Evolutionary conservation across 1,140 invertebrate genomes (phyloP).

Genomic region (Macrocentrus cingulum): DNA sequence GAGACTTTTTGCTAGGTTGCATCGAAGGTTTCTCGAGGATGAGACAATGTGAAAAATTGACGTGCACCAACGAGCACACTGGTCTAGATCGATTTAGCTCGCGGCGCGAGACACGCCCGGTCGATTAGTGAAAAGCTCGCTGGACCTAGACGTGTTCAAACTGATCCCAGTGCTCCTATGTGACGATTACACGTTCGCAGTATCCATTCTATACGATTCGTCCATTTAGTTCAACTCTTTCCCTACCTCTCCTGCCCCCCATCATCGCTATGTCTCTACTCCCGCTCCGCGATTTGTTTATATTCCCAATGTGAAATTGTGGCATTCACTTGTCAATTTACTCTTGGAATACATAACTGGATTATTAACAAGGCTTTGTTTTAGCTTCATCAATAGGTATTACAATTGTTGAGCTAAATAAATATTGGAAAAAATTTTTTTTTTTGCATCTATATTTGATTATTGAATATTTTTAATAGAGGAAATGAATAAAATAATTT

Average conservation of each 20-base stretch:
- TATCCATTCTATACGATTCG: conserved; percentile 17
- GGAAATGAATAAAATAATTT: too few relatives aligned
- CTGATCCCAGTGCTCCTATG: conserved; percentile 10
- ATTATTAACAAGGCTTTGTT: too few relatives aligned
- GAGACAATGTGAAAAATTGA: neutral
- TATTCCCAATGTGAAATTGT: neutral
- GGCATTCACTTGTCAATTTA: too few relatives aligned
- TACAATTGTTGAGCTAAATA: too few relatives aligned
- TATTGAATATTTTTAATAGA: too few relatives aligned
- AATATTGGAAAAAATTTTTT: too few relatives aligned
- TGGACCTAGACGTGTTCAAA: neutral
- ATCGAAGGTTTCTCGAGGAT: too few relatives aligned
- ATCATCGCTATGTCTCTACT: neutral
- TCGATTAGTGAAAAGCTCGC: conserved; percentile 14
- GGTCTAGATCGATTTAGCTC: conserved; percentile 7
- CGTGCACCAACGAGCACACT: neutral
- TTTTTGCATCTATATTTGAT: too few relatives aligned
- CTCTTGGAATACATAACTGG: too few relatives aligned
- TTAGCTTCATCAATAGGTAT: too few relatives aligned
- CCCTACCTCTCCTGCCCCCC: neutral
- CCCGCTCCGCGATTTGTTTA: too few relatives aligned
- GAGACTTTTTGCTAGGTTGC: too few relatives aligned
- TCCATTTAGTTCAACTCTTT: conserved; percentile 17
- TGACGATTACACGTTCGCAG: conserved; percentile 20
- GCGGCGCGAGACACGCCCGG: conserved; percentile 11